Percentiles rank a stretch among this genome's conserved stretches.
These are phyloP conservation scores for Drosophila erecta DNA, from an alignment of 1,140 invertebrate species.

Conservation along the genomic window DNA sequence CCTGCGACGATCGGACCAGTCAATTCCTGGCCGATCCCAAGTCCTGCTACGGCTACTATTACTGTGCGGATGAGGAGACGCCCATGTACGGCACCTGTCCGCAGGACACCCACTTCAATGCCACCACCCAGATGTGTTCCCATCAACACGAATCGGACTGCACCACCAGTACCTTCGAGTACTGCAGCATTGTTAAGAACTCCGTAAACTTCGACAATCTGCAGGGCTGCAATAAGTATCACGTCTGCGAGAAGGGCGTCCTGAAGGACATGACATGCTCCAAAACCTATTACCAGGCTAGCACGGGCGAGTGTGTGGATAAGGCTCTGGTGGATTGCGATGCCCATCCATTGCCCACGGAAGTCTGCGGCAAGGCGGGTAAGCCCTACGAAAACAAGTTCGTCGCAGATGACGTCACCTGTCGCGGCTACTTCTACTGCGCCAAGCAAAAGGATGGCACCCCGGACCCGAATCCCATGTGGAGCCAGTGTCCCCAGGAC, in stretches of 20 bases:
- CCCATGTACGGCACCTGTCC: slow-evolving; percentile 52
- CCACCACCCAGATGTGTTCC: slow-evolving; percentile 48
- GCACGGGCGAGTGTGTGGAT: slow-evolving; percentile 40
- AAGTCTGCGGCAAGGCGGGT: slow-evolving; percentile 64
- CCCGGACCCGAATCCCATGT: slow-evolving; percentile 49
- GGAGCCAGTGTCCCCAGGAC: slow-evolving; percentile 53
- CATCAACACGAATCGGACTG: slow-evolving; percentile 43
- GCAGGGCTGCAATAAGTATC: slow-evolving; percentile 57
- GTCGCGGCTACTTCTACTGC: slow-evolving; percentile 71
- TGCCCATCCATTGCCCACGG: slow-evolving; percentile 63
- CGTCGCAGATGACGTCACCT: slow-evolving; percentile 64
- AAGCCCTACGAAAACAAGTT: slow-evolving; percentile 38
- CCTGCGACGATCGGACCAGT: slow-evolving; percentile 27
- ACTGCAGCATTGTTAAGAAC: slow-evolving; percentile 68
- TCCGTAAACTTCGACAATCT: slow-evolving; percentile 53
- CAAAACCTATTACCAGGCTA: slow-evolving; percentile 53
- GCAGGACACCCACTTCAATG: slow-evolving; percentile 57
- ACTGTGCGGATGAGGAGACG: slow-evolving; percentile 45
- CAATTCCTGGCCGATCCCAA: slow-evolving; percentile 64
- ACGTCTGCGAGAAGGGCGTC: slow-evolving; percentile 46
- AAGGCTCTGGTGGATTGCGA: slow-evolving; percentile 58
- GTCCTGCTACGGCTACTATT: slow-evolving; percentile 70
- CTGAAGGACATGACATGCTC: slow-evolving; percentile 43
- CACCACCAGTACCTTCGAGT: slow-evolving; percentile 48
- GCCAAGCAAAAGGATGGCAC: slow-evolving; percentile 12